Evolutionary conservation across 2,113 vertebrate genomes (phyloP).

Genomic region (Thryonomys swinderianus): DNA sequence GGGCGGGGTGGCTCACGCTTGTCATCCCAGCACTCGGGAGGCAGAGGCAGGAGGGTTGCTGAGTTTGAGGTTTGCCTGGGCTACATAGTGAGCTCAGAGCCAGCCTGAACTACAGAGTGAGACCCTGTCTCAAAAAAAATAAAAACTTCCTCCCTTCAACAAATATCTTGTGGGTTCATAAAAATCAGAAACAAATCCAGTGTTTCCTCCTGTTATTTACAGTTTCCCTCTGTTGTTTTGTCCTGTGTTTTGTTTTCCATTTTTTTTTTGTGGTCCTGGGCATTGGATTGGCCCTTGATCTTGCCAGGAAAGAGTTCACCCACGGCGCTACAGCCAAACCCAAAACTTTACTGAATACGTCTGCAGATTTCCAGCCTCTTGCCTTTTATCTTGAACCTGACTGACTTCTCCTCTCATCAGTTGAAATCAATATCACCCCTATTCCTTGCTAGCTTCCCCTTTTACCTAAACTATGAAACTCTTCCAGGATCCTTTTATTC

Average conservation of each 20-base stretch:
- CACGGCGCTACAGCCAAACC: not conserved
- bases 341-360: not conserved
- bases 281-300: not conserved
- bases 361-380: not conserved
- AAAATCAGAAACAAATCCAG: not conserved
- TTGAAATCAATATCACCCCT: not conserved
- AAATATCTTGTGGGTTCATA: accelerated
- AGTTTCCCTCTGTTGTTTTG: accelerated
- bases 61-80: no score
- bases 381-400: not conserved
- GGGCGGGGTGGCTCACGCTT: no score
- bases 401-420: not conserved
- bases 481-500: no score
- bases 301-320: not conserved
- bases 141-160: not conserved
- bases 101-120: accelerated
- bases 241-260: not conserved
- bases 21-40: no score
- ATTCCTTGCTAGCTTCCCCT: not conserved
- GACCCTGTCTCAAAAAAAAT: not conserved
- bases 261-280: not conserved
- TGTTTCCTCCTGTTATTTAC: not conserved
- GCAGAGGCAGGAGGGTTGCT: no score
- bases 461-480: not conserved
- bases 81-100: accelerated